A percentile compares a stretch with the other conserved stretches of the same genome.
These are phyloP conservation scores for Anarhynchus alexandrinus DNA, from an alignment of 2,113 vertebrate species.

Conservation along the genomic window DNA sequence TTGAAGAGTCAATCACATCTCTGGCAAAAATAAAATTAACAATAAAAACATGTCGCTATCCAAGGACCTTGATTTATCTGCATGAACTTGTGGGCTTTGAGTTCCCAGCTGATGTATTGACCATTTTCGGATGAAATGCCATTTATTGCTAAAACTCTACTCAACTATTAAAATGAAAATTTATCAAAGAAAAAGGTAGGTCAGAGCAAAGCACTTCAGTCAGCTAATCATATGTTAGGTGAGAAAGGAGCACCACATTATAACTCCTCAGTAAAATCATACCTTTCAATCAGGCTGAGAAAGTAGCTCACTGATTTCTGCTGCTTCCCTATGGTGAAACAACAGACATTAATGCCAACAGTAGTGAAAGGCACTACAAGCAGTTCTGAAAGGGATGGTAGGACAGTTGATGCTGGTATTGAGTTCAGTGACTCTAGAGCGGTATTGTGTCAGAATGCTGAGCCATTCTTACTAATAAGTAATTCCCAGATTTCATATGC, in stretches of 20 bases:
- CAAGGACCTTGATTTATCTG: neutral
- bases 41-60: neutral
- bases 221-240: neutral
- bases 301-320: neutral
- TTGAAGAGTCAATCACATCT: neutral
- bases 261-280: neutral
- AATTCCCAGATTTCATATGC: neutral
- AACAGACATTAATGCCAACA: neutral
- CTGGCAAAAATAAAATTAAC: neutral
- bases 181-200: neutral
- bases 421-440: neutral
- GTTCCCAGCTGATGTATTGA: neutral
- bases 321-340: neutral
- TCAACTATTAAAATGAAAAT: neutral
- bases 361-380: neutral
- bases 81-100: neutral
- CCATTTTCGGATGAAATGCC: neutral
- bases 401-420: neutral
- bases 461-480: neutral
- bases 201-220: neutral
- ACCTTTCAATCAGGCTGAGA: neutral
- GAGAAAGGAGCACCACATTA: neutral
- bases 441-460: neutral
- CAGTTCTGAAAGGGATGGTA: neutral
- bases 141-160: neutral